Evolutionary conservation across 1,140 invertebrate species (phyloP).

Genomic region (Tetramorium parvispinum): DNA sequence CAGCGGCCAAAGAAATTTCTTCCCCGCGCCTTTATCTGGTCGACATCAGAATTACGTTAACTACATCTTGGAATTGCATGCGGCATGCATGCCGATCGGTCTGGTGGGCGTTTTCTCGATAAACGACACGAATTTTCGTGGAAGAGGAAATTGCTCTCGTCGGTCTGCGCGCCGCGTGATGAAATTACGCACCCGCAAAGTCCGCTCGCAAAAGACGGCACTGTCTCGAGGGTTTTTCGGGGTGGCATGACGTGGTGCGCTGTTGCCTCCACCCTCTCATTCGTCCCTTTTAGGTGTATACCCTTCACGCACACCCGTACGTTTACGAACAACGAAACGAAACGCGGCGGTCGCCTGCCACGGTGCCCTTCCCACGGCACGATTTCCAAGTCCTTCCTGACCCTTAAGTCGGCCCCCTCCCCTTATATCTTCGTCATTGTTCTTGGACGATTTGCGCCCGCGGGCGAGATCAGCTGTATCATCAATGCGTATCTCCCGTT

Average conservation of each 20-base stretch:
- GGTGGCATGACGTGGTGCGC: slow-evolving; percentile 54
- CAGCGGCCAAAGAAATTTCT: slow-evolving; percentile 3
- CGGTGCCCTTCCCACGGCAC: slow-evolving; percentile 26
- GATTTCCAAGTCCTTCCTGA: slow-evolving; percentile 43
- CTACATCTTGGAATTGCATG: slow-evolving; percentile 28
- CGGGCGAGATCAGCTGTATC: slow-evolving; percentile 47
- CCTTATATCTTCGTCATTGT: slow-evolving; percentile 17
- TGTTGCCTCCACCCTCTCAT: slow-evolving; percentile 43
- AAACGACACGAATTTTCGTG: slow-evolving; percentile 45
- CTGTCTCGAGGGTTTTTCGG: slow-evolving; percentile 56
- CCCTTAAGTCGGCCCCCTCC: slow-evolving; percentile 20
- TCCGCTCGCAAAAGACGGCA: slow-evolving; percentile 44
- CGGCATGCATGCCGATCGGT: slow-evolving; percentile 45
- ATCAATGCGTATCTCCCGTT: slow-evolving; percentile 51
- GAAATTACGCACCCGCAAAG: slow-evolving; percentile 47
- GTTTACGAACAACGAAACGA: slow-evolving; percentile 15
- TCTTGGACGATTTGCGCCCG: slow-evolving; percentile 29
- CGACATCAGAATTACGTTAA: slow-evolving; percentile 50
- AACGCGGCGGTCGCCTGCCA: neutral
- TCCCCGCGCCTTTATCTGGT: slow-evolving; percentile 19
- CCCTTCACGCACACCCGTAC: slow-evolving; percentile 25
- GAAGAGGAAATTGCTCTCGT: slow-evolving; percentile 42
- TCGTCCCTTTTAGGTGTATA: slow-evolving; percentile 51
- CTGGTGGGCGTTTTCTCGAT: slow-evolving; percentile 17
- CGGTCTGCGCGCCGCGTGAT: slow-evolving; percentile 19